Evolutionary conservation across 2,888 invertebrate genomes (phyloP).

Genomic region (Machimus atricapillus): DNA sequence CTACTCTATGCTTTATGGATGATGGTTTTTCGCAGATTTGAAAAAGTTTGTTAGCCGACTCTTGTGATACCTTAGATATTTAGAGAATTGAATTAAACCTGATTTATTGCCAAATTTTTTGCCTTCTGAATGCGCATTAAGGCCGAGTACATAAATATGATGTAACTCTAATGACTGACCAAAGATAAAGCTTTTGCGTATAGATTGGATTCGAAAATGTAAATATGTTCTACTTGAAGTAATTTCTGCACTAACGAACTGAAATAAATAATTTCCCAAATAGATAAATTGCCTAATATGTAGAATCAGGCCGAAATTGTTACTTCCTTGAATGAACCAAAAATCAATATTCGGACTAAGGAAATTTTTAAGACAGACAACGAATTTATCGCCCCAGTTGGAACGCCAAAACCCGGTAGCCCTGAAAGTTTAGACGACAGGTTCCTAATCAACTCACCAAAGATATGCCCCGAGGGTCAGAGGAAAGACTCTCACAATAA

Average conservation of each 20-base stretch:
- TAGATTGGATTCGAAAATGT: no score
- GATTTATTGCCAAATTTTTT: not conserved
- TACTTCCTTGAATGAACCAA: not conserved
- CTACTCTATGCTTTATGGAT: not conserved
- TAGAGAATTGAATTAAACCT: not conserved
- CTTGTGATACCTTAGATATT: not conserved
- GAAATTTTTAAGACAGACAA: not conserved
- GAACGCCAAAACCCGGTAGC: not conserved
- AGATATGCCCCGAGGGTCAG: constrained; percentile 28
- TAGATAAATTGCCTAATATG: no score
- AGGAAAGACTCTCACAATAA: constrained; percentile 14
- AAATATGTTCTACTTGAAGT: no score
- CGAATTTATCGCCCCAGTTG: not conserved
- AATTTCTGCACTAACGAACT: no score
- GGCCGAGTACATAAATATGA: no score
- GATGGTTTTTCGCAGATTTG: not conserved
- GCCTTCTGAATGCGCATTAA: not conserved
- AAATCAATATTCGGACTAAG: not conserved
- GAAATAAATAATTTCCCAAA: no score
- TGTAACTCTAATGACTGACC: not conserved
- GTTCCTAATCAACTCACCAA: constrained; percentile 19
- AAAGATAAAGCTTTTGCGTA: no score
- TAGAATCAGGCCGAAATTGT: not conserved
- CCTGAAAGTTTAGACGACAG: constrained; percentile 15
- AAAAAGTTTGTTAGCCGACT: not conserved